Evolutionary conservation across 2,888 invertebrate genomes (phyloP).

Genomic region (Agonopterix subpropinquella): DNA sequence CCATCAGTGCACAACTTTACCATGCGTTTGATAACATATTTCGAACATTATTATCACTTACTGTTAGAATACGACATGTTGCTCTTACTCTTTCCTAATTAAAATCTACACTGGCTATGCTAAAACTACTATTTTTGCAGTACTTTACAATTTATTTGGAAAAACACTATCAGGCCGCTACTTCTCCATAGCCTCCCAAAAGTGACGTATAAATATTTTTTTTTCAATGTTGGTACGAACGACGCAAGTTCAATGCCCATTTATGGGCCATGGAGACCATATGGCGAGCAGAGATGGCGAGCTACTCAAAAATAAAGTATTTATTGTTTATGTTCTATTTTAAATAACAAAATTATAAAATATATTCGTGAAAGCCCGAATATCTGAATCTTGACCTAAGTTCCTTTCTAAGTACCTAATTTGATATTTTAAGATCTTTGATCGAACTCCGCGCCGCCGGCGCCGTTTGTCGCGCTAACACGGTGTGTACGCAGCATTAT

Average conservation of each 20-base stretch:
- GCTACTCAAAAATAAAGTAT: no score
- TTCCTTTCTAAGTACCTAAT: no score
- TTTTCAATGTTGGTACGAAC: slow-evolving; percentile 35
- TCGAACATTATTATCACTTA: slow-evolving; percentile 34
- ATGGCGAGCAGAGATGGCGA: slow-evolving; percentile 1
- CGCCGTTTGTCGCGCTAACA: no score
- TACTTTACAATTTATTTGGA: slow-evolving; percentile 53
- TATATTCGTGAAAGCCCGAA: no score
- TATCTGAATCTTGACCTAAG: no score
- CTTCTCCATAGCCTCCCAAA: slow-evolving; percentile 50
- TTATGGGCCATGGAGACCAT: slow-evolving; percentile 28
- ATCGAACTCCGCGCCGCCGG: no score
- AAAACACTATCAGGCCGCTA: slow-evolving; percentile 68
- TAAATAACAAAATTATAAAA: no score
- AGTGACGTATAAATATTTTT: slow-evolving; percentile 50
- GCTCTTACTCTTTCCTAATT: slow-evolving; percentile 42
- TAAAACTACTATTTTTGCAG: slow-evolving; percentile 39
- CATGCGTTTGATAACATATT: slow-evolving; percentile 4
- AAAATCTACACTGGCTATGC: slow-evolving; percentile 34
- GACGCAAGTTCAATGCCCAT: slow-evolving; percentile 40
- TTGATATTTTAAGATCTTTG: no score
- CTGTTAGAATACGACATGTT: slow-evolving; percentile 69
- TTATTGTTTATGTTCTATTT: no score
- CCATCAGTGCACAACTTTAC: not conserved
- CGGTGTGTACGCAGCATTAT: no score